These are phyloP conservation scores for Synanthedon andrenaeformis DNA, from an alignment of 2,888 invertebrate genomes.

Conservation along the genomic window DNA sequence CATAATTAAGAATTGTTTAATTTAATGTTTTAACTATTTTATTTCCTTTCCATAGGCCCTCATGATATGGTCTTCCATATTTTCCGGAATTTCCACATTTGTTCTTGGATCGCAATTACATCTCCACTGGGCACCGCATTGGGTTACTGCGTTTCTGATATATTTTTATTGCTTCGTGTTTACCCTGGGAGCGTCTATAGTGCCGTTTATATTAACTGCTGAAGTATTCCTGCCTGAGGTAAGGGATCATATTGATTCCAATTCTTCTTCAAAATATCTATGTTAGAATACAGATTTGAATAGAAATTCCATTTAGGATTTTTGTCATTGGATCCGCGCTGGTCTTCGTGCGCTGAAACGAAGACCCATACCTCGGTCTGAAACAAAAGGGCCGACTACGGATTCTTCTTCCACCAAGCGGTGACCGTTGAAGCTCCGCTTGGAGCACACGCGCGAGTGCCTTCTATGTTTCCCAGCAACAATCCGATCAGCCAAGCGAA, in stretches of 20 bases:
- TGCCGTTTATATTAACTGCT: conserved; percentile 44
- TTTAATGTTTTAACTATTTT: neutral
- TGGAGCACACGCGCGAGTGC: too few relatives aligned
- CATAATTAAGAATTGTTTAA: too few relatives aligned
- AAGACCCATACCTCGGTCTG: too few relatives aligned
- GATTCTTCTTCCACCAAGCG: too few relatives aligned
- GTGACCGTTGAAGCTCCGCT: too few relatives aligned
- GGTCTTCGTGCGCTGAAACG: too few relatives aligned
- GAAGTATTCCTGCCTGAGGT: conserved; percentile 57
- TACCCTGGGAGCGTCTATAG: conserved; percentile 42
- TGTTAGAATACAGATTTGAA: neutral
- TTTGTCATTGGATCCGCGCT: too few relatives aligned
- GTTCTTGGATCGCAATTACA: conserved; percentile 32
- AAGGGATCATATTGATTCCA: neutral
- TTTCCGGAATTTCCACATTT: conserved; percentile 25
- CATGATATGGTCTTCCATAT: conserved; percentile 19
- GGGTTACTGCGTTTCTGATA: conserved; percentile 33
- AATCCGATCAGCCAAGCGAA: too few relatives aligned
- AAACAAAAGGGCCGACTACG: too few relatives aligned
- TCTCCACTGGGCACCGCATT: conserved; percentile 29
- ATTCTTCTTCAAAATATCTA: neutral
- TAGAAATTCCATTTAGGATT: neutral
- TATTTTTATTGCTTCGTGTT: conserved; percentile 38
- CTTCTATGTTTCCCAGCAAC: too few relatives aligned
- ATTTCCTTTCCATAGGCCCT: conserved; percentile 18